Evolutionary conservation across 2,797 vertebrate species (phyloP).

Genomic region (Salmo trutta): DNA sequence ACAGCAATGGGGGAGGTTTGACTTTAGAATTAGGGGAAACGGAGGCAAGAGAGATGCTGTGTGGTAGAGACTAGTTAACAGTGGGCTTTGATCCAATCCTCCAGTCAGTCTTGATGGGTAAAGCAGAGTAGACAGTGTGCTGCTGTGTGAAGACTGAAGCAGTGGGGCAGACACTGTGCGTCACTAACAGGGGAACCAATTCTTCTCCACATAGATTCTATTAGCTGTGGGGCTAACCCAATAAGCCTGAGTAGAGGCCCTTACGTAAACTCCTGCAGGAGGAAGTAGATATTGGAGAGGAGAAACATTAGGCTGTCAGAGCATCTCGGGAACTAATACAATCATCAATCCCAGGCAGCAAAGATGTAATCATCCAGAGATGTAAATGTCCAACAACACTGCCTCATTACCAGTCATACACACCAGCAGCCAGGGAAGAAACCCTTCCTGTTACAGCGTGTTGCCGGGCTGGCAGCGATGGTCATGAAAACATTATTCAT

Average conservation of each 20-base stretch:
- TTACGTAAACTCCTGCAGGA: slow-evolving; percentile 54
- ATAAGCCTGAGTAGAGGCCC: slow-evolving; percentile 55
- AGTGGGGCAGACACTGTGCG: slow-evolving; percentile 54
- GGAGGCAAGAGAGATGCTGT: background rate
- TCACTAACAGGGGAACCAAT: slow-evolving; percentile 50
- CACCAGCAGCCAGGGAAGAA: slow-evolving; percentile 1
- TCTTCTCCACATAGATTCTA: slow-evolving; percentile 61
- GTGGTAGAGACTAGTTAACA: background rate
- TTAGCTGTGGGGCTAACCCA: slow-evolving; percentile 66
- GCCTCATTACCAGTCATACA: slow-evolving; percentile 28
- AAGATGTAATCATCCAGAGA: slow-evolving; percentile 47
- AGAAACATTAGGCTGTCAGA: slow-evolving; percentile 57
- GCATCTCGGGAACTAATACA: slow-evolving; percentile 56
- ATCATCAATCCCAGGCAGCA: slow-evolving; percentile 46
- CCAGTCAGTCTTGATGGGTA: background rate
- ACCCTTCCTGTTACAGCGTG: background rate
- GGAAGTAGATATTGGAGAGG: slow-evolving; percentile 68
- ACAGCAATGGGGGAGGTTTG: background rate
- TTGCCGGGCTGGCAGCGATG: background rate
- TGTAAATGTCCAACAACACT: slow-evolving; percentile 5
- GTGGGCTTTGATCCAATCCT: background rate
- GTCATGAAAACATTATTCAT: background rate
- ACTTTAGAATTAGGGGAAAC: background rate
- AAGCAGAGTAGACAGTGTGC: slow-evolving; percentile 38
- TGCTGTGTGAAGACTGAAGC: slow-evolving; percentile 49